Evolutionary conservation across 2,888 invertebrate species (phyloP).

Genomic region (Aleiodes alternator): DNA sequence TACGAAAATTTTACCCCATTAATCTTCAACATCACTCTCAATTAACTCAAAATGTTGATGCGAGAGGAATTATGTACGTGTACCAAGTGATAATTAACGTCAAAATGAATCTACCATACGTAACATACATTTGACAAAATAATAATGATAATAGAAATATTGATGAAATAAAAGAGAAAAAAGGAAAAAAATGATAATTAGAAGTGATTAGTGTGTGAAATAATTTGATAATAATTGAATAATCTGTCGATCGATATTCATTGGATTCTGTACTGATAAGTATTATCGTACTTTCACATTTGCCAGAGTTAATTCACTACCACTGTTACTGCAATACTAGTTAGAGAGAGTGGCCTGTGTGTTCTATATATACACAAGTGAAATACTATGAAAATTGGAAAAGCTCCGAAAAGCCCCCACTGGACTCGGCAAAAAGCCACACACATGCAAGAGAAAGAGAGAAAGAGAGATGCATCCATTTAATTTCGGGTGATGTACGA

Average conservation of each 20-base stretch:
- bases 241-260: constrained; percentile 9
- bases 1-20: constrained; percentile 45
- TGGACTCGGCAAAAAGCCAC: neutral
- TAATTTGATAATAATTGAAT: constrained; percentile 18
- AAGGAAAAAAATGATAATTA: too few species aligned
- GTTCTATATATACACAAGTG: neutral
- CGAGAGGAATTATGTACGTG: constrained; percentile 4
- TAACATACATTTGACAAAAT: constrained; percentile 13
- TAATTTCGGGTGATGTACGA: constrained; percentile 62
- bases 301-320: constrained; percentile 12
- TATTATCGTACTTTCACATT: constrained; percentile 17
- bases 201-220: neutral
- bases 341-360: constrained; percentile 3
- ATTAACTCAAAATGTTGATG: constrained; percentile 49
- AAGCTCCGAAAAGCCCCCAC: constrained; percentile 13
- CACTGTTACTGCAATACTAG: too few species aligned
- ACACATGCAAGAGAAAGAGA: too few species aligned
- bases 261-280: constrained; percentile 18
- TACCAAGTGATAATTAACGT: constrained; percentile 30
- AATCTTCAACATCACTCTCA: constrained; percentile 53
- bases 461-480: constrained; percentile 50
- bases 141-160: neutral
- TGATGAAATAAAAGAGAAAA: neutral
- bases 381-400: constrained; percentile 8
- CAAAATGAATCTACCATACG: constrained; percentile 19